Conservation (phyloP, 2,113 vertebrate species). For the Mormoops blainvillei region DNA sequence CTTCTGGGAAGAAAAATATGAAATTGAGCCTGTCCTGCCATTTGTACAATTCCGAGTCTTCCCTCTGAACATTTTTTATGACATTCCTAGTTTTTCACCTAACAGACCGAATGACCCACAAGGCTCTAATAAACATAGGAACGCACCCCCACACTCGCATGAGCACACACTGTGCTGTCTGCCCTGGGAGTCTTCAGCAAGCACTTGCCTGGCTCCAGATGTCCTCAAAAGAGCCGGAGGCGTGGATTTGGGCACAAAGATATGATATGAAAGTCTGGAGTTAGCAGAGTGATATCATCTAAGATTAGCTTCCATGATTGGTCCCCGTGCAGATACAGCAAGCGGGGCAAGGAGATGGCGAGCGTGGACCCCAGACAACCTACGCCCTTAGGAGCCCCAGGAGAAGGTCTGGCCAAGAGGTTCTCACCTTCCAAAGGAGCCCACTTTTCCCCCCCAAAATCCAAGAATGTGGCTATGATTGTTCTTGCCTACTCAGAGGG, state of each 20-base stretch:
- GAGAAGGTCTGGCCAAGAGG: not conserved
- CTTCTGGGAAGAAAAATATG: constrained; percentile 50
- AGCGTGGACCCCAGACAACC: not conserved
- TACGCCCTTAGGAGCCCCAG: not conserved
- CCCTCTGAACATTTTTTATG: constrained; percentile 3
- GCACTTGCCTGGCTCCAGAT: not conserved
- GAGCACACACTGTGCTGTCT: not conserved
- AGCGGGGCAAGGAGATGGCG: not conserved
- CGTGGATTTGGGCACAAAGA: not conserved
- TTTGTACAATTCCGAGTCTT: not conserved
- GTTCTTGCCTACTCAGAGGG: not conserved
- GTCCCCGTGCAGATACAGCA: not conserved
- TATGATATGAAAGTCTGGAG: not conserved
- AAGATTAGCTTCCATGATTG: not conserved
- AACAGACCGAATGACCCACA: not conserved
- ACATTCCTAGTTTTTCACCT: not conserved
- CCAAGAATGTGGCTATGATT: not conserved
- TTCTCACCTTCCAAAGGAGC: not conserved
- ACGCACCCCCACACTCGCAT: too few relatives aligned
- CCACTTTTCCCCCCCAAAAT: not conserved
- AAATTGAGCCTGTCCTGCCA: constrained; percentile 13
- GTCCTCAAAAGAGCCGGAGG: not conserved
- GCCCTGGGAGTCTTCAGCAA: not conserved
- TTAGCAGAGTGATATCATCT: not conserved
- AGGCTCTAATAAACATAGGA: not conserved